These are phyloP conservation scores for Drosophila pruinosa DNA, from an alignment of 1,140 invertebrate genomes.

Conservation along the genomic window DNA sequence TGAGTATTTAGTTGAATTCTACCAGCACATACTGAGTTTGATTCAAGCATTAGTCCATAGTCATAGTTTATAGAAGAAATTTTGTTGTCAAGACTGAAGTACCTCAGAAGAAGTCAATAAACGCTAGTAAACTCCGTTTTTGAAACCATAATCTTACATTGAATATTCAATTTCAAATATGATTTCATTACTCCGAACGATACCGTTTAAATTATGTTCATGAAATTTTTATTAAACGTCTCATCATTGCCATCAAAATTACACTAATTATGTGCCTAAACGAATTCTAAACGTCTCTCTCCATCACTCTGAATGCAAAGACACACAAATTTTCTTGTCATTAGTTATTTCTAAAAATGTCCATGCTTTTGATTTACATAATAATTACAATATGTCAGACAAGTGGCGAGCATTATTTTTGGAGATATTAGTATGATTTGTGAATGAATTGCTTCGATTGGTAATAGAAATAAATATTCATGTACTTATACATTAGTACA, in stretches of 20 bases:
- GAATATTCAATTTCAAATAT: neutral
- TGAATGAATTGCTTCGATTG: constrained; percentile 8
- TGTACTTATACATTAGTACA: constrained; percentile 1
- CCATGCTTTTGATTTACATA: constrained; percentile 64
- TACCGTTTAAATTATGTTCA: constrained; percentile 32
- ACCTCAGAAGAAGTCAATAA: constrained; percentile 81
- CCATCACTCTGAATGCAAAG: constrained; percentile 25
- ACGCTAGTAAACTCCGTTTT: constrained; percentile 67
- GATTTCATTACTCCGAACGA: neutral
- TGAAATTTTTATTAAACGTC: constrained; percentile 73
- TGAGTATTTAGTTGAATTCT: constrained; percentile 70
- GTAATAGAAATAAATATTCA: constrained; percentile 16
- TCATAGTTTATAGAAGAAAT: constrained; percentile 70
- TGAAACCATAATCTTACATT: constrained; percentile 32
- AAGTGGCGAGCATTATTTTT: constrained; percentile 41
- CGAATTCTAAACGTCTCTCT: constrained; percentile 60
- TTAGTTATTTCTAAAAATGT: constrained; percentile 61
- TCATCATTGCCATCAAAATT: constrained; percentile 57
- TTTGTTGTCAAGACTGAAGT: constrained; percentile 81
- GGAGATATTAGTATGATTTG: constrained; percentile 16
- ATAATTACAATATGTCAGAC: constrained; percentile 73
- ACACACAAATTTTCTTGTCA: constrained; percentile 50
- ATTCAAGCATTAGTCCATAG: constrained; percentile 46
- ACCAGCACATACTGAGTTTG: constrained; percentile 21
- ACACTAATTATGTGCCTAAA: constrained; percentile 77